These are phyloP conservation scores for Mesorhabditis spiculigera DNA, from an alignment of 2,888 invertebrate species.

Conservation along the genomic window DNA sequence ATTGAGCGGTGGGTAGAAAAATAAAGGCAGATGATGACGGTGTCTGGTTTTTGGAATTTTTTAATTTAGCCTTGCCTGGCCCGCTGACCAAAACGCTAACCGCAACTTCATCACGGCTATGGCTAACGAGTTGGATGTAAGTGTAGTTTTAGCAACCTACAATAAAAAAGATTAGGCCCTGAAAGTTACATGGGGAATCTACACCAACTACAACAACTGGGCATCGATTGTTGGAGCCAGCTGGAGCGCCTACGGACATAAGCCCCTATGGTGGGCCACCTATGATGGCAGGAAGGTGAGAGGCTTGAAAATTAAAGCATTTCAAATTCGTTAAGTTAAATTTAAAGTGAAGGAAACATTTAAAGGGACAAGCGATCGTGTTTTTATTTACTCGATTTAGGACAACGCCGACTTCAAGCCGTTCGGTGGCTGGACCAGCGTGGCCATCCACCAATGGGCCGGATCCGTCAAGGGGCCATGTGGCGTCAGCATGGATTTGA, in stretches of 20 bases:
- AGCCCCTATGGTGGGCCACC: slow-evolving; percentile 39
- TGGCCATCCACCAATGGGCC: slow-evolving; percentile 31
- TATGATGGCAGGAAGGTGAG: slow-evolving; percentile 30
- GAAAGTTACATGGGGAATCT: slow-evolving; percentile 29
- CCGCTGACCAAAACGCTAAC: slow-evolving; percentile 13
- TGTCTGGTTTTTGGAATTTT: background rate
- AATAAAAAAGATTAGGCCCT: slow-evolving; percentile 7
- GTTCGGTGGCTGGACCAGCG: slow-evolving; percentile 33
- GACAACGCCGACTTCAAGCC: slow-evolving; percentile 15
- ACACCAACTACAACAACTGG: slow-evolving; percentile 42
- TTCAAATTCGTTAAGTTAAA: background rate
- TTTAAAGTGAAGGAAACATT: background rate
- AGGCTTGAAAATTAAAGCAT: slow-evolving; percentile 6
- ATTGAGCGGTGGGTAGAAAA: slow-evolving; percentile 2
- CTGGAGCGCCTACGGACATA: slow-evolving; percentile 23
- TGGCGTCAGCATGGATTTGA: slow-evolving; percentile 32
- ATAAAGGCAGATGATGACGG: background rate
- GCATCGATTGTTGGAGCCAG: slow-evolving; percentile 35
- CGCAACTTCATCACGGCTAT: slow-evolving; percentile 16
- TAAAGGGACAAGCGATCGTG: background rate
- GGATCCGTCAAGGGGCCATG: slow-evolving; percentile 30
- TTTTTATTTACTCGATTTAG: slow-evolving; percentile 9
- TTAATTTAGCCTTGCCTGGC: slow-evolving; percentile 15
- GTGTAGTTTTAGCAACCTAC: background rate
- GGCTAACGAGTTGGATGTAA: slow-evolving; percentile 15